Evolutionary conservation across 2,888 invertebrate genomes (phyloP).

Genomic region (Brachypalpus laphriformis): DNA sequence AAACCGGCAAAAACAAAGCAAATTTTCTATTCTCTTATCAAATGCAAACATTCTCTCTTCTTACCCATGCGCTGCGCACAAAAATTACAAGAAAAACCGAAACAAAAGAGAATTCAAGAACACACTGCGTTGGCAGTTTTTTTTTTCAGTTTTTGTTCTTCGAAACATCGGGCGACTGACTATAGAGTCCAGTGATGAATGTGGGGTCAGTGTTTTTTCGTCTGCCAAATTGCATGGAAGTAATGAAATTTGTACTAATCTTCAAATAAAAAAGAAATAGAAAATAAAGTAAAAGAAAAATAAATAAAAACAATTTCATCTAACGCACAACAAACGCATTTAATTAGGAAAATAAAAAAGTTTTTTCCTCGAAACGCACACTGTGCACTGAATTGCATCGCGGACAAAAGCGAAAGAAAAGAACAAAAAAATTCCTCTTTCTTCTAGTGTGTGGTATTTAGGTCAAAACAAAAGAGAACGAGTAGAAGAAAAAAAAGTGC

Average conservation of each 20-base stretch:
- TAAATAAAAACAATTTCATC: background rate
- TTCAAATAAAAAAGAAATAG: slow-evolving; percentile 1
- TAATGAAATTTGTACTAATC: background rate
- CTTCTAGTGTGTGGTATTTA: slow-evolving; percentile 47
- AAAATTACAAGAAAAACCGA: slow-evolving; percentile 19
- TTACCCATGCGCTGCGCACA: background rate
- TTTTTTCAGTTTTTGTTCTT: background rate
- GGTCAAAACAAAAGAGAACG: slow-evolving; percentile 62
- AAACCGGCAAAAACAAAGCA: slow-evolving; percentile 5
- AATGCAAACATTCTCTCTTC: background rate
- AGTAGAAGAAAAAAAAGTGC: slow-evolving; percentile 3
- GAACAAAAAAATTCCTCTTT: background rate
- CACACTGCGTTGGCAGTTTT: slow-evolving; percentile 53
- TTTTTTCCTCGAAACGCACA: background rate
- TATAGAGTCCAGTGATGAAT: slow-evolving; percentile 25
- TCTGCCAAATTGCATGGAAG: slow-evolving; percentile 41
- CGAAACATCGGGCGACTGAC: background rate
- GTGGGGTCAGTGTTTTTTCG: slow-evolving; percentile 63
- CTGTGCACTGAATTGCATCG: background rate
- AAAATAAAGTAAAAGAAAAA: slow-evolving; percentile 16
- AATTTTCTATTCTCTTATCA: background rate
- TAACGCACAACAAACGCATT: slow-evolving; percentile 44
- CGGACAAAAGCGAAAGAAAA: background rate
- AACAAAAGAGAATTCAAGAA: slow-evolving; percentile 44
- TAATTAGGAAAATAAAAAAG: background rate